Percentiles rank a stretch among this genome's conserved stretches.
phyloP scores from a whole-genome alignment of 2,888 invertebrate species.

The Miltochrista miniata region DNA sequence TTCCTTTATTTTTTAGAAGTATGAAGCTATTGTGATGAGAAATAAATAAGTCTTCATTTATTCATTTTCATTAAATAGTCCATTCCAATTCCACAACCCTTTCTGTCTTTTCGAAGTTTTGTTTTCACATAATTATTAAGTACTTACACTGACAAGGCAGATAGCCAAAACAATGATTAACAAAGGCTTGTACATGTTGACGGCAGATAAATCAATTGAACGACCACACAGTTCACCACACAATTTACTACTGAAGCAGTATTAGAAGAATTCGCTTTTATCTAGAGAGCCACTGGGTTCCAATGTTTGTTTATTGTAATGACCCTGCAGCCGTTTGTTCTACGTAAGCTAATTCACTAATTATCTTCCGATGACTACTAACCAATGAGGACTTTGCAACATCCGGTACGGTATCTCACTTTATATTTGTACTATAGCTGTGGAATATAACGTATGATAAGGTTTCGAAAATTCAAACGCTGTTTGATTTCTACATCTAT shows the following conservation, averaged over 20 bases:
- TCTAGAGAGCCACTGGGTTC: conserved; percentile 28
- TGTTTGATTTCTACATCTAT: too few relatives aligned
- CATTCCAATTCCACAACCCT: too few relatives aligned
- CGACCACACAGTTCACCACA: conserved; percentile 39
- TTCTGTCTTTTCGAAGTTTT: too few relatives aligned
- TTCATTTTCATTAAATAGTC: too few relatives aligned
- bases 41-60: too few relatives aligned
- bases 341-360: conserved; percentile 48
- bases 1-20: too few relatives aligned
- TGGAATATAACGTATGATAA: too few relatives aligned
- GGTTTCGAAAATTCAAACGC: too few relatives aligned
- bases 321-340: conserved; percentile 43
- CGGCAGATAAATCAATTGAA: conserved; percentile 11
- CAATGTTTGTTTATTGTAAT: conserved; percentile 47
- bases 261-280: conserved; percentile 35
- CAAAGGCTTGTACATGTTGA: conserved; percentile 61
- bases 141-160: conserved; percentile 65
- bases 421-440: too few relatives aligned
- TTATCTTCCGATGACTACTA: conserved; percentile 39
- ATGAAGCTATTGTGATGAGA: too few relatives aligned
- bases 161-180: conserved; percentile 59
- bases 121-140: conserved; percentile 1
- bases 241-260: conserved; percentile 38
- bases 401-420: not conserved
- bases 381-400: conserved; percentile 4